Evolutionary conservation across 1,140 invertebrate species (phyloP), one percentile per base, ranked within the genome.

Genomic region (Caerostris darwini): DNA sequence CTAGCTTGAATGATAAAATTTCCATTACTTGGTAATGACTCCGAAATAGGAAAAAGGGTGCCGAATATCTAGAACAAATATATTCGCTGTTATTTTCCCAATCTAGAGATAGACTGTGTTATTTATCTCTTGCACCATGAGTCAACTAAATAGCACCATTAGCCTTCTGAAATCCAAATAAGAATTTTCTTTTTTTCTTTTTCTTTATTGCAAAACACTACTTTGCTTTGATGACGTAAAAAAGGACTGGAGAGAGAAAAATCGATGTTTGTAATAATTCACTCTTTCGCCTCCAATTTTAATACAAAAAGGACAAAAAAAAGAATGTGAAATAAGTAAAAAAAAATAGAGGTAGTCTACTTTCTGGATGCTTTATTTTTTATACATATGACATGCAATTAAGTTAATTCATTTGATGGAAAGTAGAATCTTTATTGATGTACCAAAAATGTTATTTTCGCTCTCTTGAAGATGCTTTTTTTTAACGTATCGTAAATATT

Each of bases 391-490:
- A 71, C 59, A 90, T 57, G 87, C 64, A 90, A 90, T 90, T 90
- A 90, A 57, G 87, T 57, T 90, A 90, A 90, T 90, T 90, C 87
- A 69, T 90, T 69, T 54, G 64, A 53, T 77, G 71, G 71, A 77
- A 77, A 77, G 71, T 77, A 77, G 61, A 57, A 69, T 53, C 50
- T 53, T 34, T 19, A 69, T 90, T 90, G 61, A 90, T 67, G 64
- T 17, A 53, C 61, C 12, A 56, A 83, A 59, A 90, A 90, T 87
- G 59, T 14, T 53, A 87, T 87, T 87, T 87, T 87, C 64, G 19
- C 14, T 50, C 56, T 17, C 58, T 87, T 64, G 4, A 87, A 83
- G 57, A 83, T 57, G 3, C 12, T 77, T 56, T 54, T 57, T 83
- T 57, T 54, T 77, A 77, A 19, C 1, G 67, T 3, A 50, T 3